A percentile compares a stretch with the other conserved stretches of the same genome.
Evolutionary conservation across 2,888 invertebrate genomes (phyloP).

Genomic region (Steinernema scapterisci): DNA sequence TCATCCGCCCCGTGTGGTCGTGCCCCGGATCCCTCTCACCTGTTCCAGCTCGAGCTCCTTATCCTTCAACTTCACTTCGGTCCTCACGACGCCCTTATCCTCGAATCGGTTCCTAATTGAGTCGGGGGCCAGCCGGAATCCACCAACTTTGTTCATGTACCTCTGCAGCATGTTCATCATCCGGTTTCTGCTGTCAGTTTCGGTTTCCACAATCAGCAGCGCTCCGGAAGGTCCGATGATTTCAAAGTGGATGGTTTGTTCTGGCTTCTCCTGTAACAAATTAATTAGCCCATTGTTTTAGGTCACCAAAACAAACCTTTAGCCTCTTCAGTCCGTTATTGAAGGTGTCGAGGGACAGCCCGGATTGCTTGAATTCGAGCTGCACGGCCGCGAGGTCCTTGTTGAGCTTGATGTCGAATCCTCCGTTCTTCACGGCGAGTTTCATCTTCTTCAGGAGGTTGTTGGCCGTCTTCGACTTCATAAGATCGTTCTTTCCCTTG

Average conservation of each 20-base stretch:
- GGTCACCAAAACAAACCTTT: slow-evolving; percentile 42
- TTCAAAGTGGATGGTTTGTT: slow-evolving; percentile 54
- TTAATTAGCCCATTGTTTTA: too few species aligned
- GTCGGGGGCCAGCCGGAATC: slow-evolving; percentile 56
- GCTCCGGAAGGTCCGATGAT: slow-evolving; percentile 60
- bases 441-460: slow-evolving; percentile 50
- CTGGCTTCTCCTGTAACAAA: slow-evolving; percentile 57
- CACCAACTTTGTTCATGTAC: slow-evolving; percentile 59
- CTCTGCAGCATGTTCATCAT: slow-evolving; percentile 50
- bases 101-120: slow-evolving; percentile 57
- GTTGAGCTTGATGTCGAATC: slow-evolving; percentile 60
- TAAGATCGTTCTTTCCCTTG: slow-evolving; percentile 62
- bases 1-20: too few species aligned
- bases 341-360: slow-evolving; percentile 60
- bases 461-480: slow-evolving; percentile 53
- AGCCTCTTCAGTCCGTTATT: slow-evolving; percentile 54
- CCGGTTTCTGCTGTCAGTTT: slow-evolving; percentile 47
- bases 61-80: slow-evolving; percentile 29
- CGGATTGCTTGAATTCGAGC: slow-evolving; percentile 53
- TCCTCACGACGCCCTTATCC: slow-evolving; percentile 49
- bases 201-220: slow-evolving; percentile 58
- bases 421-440: slow-evolving; percentile 50
- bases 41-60: slow-evolving; percentile 37
- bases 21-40: slow-evolving; percentile 4
- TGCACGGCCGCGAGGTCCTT: slow-evolving; percentile 55